These are phyloP conservation scores for Microcebus lehilahytsara DNA, from an alignment of 2,113 vertebrate genomes.

Conservation along the genomic window DNA sequence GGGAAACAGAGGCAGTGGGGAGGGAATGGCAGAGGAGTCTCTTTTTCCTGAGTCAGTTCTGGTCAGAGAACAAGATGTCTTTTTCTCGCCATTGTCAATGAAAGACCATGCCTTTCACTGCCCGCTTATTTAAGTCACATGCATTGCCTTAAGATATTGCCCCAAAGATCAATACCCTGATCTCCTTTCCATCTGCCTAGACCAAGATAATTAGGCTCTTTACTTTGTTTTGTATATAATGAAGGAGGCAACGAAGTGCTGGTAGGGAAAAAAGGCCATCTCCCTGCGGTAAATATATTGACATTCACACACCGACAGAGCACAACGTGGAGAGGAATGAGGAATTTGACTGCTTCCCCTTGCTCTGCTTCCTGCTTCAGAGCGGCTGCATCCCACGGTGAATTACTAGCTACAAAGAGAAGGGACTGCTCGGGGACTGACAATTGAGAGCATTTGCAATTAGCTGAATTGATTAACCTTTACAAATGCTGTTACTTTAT, in stretches of 20 bases:
- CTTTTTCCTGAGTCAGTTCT: background rate
- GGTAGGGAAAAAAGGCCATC: constrained; percentile 76
- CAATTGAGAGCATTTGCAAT: constrained; percentile 85
- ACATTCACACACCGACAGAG: constrained; percentile 78
- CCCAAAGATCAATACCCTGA: constrained; percentile 79
- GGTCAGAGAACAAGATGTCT: background rate
- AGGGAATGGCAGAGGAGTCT: background rate
- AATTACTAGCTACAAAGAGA: constrained; percentile 81
- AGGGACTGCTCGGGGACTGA: constrained; percentile 78
- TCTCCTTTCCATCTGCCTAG: constrained; percentile 79
- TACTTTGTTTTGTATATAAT: constrained; percentile 82
- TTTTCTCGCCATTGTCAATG: constrained; percentile 57
- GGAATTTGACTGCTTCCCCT: constrained; percentile 75
- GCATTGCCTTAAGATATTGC: constrained; percentile 72
- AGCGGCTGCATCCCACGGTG: constrained; percentile 71
- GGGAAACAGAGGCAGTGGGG: background rate
- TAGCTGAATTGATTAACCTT: constrained; percentile 88
- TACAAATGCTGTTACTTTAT: constrained; percentile 83
- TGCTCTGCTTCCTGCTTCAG: constrained; percentile 51
- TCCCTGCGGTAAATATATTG: constrained; percentile 82
- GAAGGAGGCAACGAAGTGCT: constrained; percentile 63
- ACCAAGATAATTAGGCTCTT: constrained; percentile 78
- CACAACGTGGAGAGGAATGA: constrained; percentile 76
- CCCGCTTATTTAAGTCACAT: constrained; percentile 62
- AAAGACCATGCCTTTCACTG: constrained; percentile 58